phyloP scores from a whole-genome alignment of 2,888 invertebrate species.

The Tupiocoris notatus region DNA sequence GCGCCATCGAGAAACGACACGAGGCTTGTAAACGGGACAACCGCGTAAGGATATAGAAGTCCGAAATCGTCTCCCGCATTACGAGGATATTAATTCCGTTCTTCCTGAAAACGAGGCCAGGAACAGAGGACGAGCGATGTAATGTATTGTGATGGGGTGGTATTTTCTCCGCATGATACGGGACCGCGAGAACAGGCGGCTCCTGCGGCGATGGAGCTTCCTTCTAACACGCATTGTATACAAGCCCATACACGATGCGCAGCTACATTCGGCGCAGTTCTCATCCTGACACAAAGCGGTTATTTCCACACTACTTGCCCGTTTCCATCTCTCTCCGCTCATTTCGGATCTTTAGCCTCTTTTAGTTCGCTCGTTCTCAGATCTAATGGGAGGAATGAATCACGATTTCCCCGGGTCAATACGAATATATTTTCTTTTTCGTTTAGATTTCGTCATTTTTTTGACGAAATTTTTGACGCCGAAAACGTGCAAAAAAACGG shows the following conservation, averaged over 20 bases:
- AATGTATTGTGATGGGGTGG: not conserved
- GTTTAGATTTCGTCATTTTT: too few relatives aligned
- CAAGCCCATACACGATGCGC: not conserved
- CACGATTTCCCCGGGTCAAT: too few relatives aligned
- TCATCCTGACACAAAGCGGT: not conserved
- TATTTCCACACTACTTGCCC: not conserved
- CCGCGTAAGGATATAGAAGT: not conserved
- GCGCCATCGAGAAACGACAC: too few relatives aligned
- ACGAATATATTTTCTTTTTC: too few relatives aligned
- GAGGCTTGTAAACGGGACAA: not conserved
- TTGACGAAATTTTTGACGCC: too few relatives aligned
- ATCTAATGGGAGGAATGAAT: not conserved
- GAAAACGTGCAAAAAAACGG: too few relatives aligned
- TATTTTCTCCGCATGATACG: not conserved
- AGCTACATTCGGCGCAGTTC: not conserved
- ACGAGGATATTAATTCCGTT: slow-evolving; percentile 25
- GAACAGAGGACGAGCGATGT: not conserved
- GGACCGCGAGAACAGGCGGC: not conserved
- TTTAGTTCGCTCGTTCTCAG: not conserved
- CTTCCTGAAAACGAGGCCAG: not conserved
- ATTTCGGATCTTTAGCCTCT: not conserved
- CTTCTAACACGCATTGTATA: not conserved
- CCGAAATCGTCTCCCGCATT: slow-evolving; percentile 12
- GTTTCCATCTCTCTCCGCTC: not conserved
- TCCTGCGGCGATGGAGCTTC: not conserved